Evolutionary conservation across 2,797 vertebrate genomes (phyloP), one percentile per base, ranked within the genome.

Genomic region (Myoxocephalus aenaeus): DNA sequence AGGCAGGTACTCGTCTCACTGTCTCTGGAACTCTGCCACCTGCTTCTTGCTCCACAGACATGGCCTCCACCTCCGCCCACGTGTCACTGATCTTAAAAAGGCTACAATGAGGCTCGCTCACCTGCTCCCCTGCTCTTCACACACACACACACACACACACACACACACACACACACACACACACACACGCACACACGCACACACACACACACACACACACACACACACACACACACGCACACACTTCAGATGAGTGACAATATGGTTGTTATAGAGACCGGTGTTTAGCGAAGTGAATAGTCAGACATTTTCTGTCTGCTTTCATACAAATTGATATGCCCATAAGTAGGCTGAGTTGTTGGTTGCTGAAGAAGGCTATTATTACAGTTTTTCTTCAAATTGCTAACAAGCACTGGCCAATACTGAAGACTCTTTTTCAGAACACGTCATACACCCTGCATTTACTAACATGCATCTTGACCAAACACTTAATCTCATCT

Each of bases 51-150:
- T 96, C 93, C 95, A 93, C 48, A 0, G 95, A 95, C 96, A 95
- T 94, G 92, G 92, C 92, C 89, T 96, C 92, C 79, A 96, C 95
- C 76, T 95, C 95, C 54, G 78, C 80, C 38, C 94, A 87, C 0
- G 95, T 96, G 80, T 96, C 96, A 4, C 95, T 94, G 0, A 96
- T 96, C 89, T 96, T 96, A 67, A 92, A 95, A 79, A 97, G 82
- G 1, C 96, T 93, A 0, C 90, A 95, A 25, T 88, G 84, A 54
- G 96, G 90, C 84, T 95, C 96, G 79, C 86, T 92, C 73, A 93
- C 90, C 87, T 96, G 95, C 51, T 94, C 88, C 3, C 92, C 86
- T 96, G 95, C 48, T 94, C 87, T 2, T 92, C 92, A 38, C 36
- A 38, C 29, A 32, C 29, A 32, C 29, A 32, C 18, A 59, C 63